Evolutionary conservation across 2,113 vertebrate genomes (phyloP).

Genomic region (Pseudopodoces humilis): DNA sequence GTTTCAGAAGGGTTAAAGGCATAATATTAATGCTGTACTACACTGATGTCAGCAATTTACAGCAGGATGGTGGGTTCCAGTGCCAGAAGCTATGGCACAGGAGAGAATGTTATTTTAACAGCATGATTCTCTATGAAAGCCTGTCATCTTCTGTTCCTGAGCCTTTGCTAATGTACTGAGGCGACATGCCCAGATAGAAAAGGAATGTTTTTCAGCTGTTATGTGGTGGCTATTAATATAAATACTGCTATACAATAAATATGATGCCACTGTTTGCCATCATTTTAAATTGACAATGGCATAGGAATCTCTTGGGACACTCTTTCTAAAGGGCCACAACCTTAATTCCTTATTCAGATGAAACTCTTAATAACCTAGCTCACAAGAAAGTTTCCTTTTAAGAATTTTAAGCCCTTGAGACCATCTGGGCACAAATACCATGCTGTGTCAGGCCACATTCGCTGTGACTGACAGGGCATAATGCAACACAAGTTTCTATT

Average conservation of each 20-base stretch:
- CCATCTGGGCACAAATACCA: not conserved
- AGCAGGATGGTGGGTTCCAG: constrained; percentile 15
- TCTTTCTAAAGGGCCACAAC: not conserved
- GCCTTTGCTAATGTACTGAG: constrained; percentile 57
- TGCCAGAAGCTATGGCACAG: constrained; percentile 22
- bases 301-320: not conserved
- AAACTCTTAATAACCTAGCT: constrained; percentile 11
- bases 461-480: constrained; percentile 23
- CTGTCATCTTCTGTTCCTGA: constrained; percentile 66
- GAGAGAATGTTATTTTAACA: constrained; percentile 44
- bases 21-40: not conserved
- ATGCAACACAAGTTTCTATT: not conserved
- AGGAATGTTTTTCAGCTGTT: constrained; percentile 55
- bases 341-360: not conserved
- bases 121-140: constrained; percentile 52
- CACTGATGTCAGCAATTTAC: constrained; percentile 46
- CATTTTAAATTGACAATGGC: constrained; percentile 26
- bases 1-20: constrained; percentile 18
- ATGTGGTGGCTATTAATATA: constrained; percentile 48
- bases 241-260: constrained; percentile 23
- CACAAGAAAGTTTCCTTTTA: constrained; percentile 6
- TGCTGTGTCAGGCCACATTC: constrained; percentile 18
- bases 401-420: constrained; percentile 40
- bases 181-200: constrained; percentile 42
- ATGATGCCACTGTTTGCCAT: constrained; percentile 8